These are phyloP conservation scores for Gnatocerus cornutus DNA, from an alignment of 2,888 invertebrate species.

Conservation along the genomic window DNA sequence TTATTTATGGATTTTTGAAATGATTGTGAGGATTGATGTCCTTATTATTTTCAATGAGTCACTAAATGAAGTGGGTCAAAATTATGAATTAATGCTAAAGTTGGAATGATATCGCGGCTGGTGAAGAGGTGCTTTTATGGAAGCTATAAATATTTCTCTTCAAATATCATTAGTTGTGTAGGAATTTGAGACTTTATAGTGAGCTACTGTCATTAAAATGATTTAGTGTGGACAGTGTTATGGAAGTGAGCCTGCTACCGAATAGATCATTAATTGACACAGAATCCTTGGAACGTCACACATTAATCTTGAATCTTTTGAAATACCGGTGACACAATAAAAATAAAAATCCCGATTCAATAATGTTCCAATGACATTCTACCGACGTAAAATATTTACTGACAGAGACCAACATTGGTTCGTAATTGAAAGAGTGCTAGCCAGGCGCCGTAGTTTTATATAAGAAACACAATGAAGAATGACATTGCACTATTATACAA, in stretches of 20 bases:
- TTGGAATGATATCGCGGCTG: too few relatives aligned
- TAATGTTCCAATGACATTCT: constrained; percentile 58
- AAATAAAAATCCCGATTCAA: constrained; percentile 52
- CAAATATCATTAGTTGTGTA: constrained; percentile 39
- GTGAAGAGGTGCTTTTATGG: constrained; percentile 39
- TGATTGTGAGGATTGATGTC: constrained; percentile 21
- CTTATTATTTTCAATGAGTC: constrained; percentile 19
- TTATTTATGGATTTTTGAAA: constrained; percentile 57
- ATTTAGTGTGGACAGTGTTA: constrained; percentile 59
- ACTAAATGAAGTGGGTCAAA: constrained; percentile 2
- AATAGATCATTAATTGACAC: constrained; percentile 60
- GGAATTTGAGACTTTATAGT: constrained; percentile 44
- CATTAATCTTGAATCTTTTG: constrained; percentile 40
- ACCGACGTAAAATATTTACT: constrained; percentile 57
- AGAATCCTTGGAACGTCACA: constrained; percentile 47
- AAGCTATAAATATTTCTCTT: constrained; percentile 38
- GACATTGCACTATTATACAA: constrained; percentile 66
- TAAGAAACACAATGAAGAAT: constrained; percentile 62
- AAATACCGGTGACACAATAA: constrained; percentile 46
- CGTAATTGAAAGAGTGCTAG: constrained; percentile 57
- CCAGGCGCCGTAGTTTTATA: constrained; percentile 58
- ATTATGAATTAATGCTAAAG: neutral
- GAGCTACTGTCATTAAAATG: constrained; percentile 54
- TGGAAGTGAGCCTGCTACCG: constrained; percentile 58
- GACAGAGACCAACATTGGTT: constrained; percentile 56